These are phyloP conservation scores for Berghia stephanieae DNA, from an alignment of 1,140 invertebrate genomes.

Conservation along the genomic window DNA sequence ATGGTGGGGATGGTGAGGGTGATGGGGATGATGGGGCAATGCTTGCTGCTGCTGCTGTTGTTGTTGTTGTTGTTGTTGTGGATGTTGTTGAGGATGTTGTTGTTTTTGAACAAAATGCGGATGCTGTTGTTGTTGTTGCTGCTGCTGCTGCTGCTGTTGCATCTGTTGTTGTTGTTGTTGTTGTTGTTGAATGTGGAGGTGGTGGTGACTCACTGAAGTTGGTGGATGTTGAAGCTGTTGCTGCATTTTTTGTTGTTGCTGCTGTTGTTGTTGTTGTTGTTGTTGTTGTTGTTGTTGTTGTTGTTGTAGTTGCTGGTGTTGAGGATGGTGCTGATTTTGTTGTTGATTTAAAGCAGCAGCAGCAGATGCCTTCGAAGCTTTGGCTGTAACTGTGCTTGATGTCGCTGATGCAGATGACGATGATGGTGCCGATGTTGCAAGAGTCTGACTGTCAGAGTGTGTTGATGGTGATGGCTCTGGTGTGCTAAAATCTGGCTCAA, in stretches of 20 bases:
- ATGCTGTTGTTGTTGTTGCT: not conserved
- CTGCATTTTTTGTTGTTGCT: constrained; percentile 1
- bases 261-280: constrained; percentile 9
- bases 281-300: not conserved
- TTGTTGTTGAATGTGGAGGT: not conserved
- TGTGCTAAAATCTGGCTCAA: constrained; percentile 11
- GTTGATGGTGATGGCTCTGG: constrained; percentile 1
- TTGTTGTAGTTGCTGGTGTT: not conserved
- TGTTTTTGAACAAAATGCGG: not conserved
- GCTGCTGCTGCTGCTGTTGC: not conserved
- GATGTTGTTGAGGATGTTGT: not conserved
- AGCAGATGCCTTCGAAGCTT: too few species aligned
- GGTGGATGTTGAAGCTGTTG: not conserved
- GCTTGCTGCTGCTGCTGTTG: not conserved
- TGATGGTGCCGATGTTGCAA: not conserved
- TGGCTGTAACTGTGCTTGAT: too few species aligned
- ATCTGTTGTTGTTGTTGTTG: not conserved
- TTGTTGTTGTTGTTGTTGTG: not conserved
- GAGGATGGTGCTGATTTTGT: not conserved
- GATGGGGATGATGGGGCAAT: not conserved
- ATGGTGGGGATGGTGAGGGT: constrained; percentile 4
- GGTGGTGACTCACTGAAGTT: not conserved
- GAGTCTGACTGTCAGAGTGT: constrained; percentile 9
- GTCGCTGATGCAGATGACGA: not conserved
- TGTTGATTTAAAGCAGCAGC: not conserved